Evolutionary conservation across 1,140 invertebrate species (phyloP).

Genomic region (Leptinotarsa defecta): DNA sequence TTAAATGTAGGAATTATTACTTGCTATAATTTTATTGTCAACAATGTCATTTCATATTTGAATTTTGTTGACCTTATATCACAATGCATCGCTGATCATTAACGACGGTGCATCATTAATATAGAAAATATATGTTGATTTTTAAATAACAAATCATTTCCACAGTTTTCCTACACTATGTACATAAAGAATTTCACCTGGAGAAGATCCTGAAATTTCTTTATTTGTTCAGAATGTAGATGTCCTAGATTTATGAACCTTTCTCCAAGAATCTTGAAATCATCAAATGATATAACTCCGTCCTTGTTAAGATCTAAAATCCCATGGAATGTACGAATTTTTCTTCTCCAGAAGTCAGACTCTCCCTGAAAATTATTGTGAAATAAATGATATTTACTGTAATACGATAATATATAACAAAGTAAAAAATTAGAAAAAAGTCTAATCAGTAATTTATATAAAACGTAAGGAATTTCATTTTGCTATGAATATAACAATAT

Average conservation of each 20-base stretch:
- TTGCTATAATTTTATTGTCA: too few relatives aligned
- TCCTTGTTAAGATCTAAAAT: conserved; percentile 84
- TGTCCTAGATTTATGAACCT: conserved; percentile 76
- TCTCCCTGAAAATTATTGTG: conserved; percentile 62
- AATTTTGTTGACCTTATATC: too few relatives aligned
- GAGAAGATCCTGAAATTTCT: conserved; percentile 70
- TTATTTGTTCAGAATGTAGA: conserved; percentile 64
- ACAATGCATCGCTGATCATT: too few relatives aligned
- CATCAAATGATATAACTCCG: conserved; percentile 80
- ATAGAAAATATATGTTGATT: too few relatives aligned
- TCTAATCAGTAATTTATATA: too few relatives aligned
- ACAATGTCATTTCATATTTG: too few relatives aligned
- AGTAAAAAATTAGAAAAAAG: too few relatives aligned
- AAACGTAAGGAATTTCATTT: too few relatives aligned
- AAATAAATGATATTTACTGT: conserved; percentile 4
- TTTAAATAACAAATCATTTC: background rate
- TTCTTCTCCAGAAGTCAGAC: conserved; percentile 85
- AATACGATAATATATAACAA: too few relatives aligned
- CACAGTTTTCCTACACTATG: background rate
- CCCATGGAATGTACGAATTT: conserved; percentile 83
- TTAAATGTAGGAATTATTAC: too few relatives aligned
- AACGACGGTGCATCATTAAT: too few relatives aligned
- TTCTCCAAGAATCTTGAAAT: conserved; percentile 73
- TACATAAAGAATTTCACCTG: conserved; percentile 57
- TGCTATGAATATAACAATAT: too few relatives aligned